Conservation (phyloP, 2,113 vertebrate species). For the Phyllostomus discolor region DNA sequence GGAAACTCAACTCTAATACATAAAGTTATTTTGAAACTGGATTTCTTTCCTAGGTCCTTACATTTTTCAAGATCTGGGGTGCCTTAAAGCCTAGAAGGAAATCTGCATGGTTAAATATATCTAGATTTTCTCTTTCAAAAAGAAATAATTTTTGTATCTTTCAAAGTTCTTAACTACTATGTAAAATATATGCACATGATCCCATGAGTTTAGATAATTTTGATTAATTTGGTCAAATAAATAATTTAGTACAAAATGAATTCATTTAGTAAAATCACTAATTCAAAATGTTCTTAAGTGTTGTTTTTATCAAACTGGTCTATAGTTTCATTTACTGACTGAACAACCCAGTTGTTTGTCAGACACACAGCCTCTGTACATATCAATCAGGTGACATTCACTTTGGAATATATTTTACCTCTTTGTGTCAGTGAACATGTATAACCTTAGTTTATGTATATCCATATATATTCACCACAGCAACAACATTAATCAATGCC, state of each 20-base stretch:
- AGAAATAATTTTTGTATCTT: background rate
- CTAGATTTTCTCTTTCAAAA: background rate
- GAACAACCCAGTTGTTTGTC: background rate
- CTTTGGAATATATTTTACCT: background rate
- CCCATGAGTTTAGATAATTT: background rate
- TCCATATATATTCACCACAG: background rate
- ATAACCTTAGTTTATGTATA: background rate
- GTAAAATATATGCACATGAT: background rate
- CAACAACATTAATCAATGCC: background rate
- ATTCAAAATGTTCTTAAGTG: background rate
- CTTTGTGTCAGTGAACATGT: background rate
- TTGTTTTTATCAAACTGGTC: background rate
- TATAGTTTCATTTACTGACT: background rate
- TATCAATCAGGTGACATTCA: background rate
- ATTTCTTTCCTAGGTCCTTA: background rate
- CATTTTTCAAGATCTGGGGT: background rate
- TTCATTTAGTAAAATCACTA: background rate
- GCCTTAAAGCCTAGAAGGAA: background rate
- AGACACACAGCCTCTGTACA: background rate
- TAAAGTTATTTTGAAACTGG: background rate
- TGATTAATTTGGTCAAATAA: background rate
- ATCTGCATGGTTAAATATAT: background rate
- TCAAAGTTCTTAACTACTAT: background rate
- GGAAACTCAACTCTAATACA: background rate
- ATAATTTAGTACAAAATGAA: background rate